Base-by-base conservation (phyloP, 2,888 invertebrate genomes). In the Dicycla oo region DNA sequence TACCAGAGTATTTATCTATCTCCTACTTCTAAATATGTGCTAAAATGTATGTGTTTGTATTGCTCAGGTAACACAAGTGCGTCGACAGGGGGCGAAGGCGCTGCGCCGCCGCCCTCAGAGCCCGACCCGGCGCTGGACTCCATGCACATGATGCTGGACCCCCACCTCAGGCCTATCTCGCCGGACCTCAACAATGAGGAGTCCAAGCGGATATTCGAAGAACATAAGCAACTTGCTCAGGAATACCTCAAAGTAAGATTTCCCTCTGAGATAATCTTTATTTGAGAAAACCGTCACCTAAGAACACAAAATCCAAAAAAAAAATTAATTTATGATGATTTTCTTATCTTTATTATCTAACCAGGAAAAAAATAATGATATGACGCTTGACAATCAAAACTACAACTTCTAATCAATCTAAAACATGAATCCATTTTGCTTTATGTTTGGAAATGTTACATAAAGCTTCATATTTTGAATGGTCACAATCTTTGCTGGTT, bases 201-300 rank as follows among this genome's bases (percentile, higher is more conserved):
- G 92, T 99, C 99, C 67, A 97, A 98, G 91, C 96, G 97, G 82
- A 98, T 99, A 88, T 99, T 98, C 91, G 97, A 98, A 83, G 98
- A 99, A 88, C 99, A 99, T 91, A 98, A 98, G 90, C 97, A 98
- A 94, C 94, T 99, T 84, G 98, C 98, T 72, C 97, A 98, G 92
- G 98, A 99, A 93, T 99, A 98, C 94, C 97, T 99, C 73, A 98
- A 98, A 93, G 98, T 98, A 85, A 83, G 82, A 69, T 30, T 43
- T 57, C 6, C 0, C 11, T 13, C 23, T 45, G 8, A 26, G 15
- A 61, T 20, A 10, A 49, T 20, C 0, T 20, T 23, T 68, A n/a
- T 61, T 34, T 49, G 15, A 8, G 5, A 26, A 34, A 40, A n/a
- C 30, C 6, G n/a, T n/a, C 18, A 18, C 7, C 3, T 7, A 0